These are phyloP conservation scores for Mesembrinibis cayennensis DNA, from an alignment of 2,113 vertebrate species.

Conservation along the genomic window DNA sequence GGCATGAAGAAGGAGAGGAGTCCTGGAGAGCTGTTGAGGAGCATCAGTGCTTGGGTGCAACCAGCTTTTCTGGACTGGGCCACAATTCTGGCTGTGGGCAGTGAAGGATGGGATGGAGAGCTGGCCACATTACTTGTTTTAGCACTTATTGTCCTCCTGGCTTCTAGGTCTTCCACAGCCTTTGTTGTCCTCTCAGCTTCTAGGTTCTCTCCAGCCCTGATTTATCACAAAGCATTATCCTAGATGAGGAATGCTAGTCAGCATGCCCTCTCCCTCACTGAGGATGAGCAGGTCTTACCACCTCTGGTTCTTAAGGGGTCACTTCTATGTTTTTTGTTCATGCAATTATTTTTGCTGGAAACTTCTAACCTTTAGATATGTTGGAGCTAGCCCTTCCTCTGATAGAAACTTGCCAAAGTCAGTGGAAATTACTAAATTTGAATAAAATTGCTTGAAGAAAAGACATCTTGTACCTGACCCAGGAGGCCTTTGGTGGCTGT, in stretches of 20 bases:
- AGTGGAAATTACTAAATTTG: background rate
- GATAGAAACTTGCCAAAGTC: background rate
- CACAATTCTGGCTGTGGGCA: background rate
- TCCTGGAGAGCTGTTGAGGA: background rate
- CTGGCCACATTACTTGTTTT: background rate
- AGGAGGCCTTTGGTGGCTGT: background rate
- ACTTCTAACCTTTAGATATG: background rate
- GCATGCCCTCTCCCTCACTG: background rate
- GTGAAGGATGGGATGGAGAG: background rate
- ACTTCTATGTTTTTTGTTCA: accelerated
- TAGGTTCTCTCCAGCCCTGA: background rate
- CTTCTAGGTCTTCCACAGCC: background rate
- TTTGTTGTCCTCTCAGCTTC: background rate
- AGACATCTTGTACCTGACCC: background rate
- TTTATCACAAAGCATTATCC: background rate
- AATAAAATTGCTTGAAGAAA: background rate
- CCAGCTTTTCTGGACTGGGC: background rate
- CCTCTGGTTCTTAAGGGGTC: background rate
- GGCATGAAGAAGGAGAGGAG: background rate
- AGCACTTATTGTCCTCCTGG: background rate
- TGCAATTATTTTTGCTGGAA: background rate
- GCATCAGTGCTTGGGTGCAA: background rate
- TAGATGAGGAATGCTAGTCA: background rate
- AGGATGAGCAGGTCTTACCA: background rate
- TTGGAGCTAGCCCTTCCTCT: background rate